Conservation (phyloP, 2,113 vertebrate genomes). For the Osmerus mordax region DNA sequence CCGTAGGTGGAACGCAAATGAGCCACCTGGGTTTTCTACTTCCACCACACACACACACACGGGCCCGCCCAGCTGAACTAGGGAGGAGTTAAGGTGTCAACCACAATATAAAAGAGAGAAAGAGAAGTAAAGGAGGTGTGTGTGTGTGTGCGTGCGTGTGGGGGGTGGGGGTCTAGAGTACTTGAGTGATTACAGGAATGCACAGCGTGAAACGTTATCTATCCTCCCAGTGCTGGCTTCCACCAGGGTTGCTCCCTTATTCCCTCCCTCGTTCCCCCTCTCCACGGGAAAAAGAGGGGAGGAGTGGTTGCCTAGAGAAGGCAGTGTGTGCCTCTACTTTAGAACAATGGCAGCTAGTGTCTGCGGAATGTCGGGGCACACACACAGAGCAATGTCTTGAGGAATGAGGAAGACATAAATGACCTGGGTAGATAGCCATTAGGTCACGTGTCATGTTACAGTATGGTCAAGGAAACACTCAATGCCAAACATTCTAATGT, state of each 20-base stretch:
- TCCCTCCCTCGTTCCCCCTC: not conserved
- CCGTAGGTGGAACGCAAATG: not conserved
- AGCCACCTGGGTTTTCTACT: not conserved
- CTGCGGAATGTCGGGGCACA: not conserved
- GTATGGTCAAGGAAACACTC: too few species aligned
- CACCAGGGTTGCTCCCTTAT: not conserved
- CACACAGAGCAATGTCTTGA: not conserved
- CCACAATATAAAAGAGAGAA: not conserved
- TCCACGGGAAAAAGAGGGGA: not conserved
- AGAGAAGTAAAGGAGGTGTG: not conserved
- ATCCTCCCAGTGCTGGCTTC: slow-evolving; percentile 7
- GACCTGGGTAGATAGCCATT: not conserved
- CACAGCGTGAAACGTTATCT: slow-evolving; percentile 14
- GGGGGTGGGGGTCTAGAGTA: not conserved
- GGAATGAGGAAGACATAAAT: not conserved
- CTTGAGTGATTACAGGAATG: slow-evolving; percentile 13
- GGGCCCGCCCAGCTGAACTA: not conserved
- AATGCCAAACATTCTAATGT: too few species aligned
- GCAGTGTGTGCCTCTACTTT: not conserved
- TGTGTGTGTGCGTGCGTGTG: not conserved
- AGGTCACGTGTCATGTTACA: not conserved
- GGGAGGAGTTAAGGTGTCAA: not conserved
- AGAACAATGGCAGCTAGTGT: slow-evolving; percentile 8
- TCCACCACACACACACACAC: not conserved
- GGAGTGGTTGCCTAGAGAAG: not conserved